phyloP scores from a whole-genome alignment of 2,113 vertebrate species.

The Pterocles gutturalis region DNA sequence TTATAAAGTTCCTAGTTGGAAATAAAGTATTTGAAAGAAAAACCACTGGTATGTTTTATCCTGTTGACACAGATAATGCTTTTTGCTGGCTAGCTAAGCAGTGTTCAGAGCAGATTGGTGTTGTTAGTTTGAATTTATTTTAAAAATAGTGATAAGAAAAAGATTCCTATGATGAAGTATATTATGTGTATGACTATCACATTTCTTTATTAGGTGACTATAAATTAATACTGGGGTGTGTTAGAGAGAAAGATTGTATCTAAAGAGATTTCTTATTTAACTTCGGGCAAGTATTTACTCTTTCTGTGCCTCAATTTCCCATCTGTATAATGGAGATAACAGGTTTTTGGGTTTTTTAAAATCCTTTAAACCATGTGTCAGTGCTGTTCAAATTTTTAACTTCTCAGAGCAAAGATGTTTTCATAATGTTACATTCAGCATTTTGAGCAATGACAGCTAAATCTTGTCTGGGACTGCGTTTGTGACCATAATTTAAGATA shows the following conservation, averaged over 20 bases:
- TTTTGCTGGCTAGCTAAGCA: not conserved
- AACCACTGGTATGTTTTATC: not conserved
- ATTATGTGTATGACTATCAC: not conserved
- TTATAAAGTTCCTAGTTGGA: not conserved
- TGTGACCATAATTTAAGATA: not conserved
- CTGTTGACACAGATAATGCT: not conserved
- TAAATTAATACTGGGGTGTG: not conserved
- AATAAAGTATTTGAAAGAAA: not conserved
- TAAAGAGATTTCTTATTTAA: constrained; percentile 1
- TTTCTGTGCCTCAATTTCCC: constrained; percentile 4
- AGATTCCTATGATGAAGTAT: not conserved
- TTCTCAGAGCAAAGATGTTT: not conserved
- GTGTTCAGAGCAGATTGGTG: not conserved
- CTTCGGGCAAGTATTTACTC: not conserved
- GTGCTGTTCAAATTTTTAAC: not conserved
- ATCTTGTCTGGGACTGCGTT: constrained; percentile 1
- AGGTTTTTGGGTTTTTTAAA: not conserved
- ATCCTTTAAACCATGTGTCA: not conserved
- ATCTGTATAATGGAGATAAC: constrained; percentile 28
- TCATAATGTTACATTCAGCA: not conserved
- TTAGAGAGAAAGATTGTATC: not conserved
- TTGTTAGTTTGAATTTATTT: not conserved
- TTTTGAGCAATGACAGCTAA: not conserved
- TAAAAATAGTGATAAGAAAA: not conserved
- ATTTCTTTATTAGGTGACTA: not conserved